Conservation (phyloP, 2,888 invertebrate species). For the Tridacna crocea region DNA sequence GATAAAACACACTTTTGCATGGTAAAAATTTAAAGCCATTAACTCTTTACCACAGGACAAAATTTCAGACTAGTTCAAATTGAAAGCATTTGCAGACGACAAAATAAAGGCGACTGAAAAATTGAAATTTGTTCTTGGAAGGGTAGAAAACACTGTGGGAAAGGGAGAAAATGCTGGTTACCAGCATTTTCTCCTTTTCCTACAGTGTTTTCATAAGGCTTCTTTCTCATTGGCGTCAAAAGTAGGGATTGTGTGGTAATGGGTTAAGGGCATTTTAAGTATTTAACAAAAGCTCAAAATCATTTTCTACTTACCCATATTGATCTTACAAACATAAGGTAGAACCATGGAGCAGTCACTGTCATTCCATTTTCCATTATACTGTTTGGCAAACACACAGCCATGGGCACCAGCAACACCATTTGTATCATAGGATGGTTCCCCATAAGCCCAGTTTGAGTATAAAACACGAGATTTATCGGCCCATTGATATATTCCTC, state of each 20-base stretch:
- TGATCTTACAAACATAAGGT: slow-evolving; percentile 65
- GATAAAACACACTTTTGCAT: too few relatives aligned
- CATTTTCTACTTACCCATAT: slow-evolving; percentile 44
- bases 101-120: too few relatives aligned
- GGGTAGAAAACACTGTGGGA: too few relatives aligned
- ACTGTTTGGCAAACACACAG: slow-evolving; percentile 48
- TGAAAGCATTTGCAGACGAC: too few relatives aligned
- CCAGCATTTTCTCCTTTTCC: too few relatives aligned
- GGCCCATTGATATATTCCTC: slow-evolving; percentile 65
- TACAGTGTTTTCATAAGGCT: neutral
- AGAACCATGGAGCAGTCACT: slow-evolving; percentile 47
- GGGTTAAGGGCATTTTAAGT: neutral
- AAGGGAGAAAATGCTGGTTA: too few relatives aligned
- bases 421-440: slow-evolving; percentile 55
- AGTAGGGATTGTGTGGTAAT: neutral
- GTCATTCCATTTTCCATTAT: slow-evolving; percentile 63
- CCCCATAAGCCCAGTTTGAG: slow-evolving; percentile 67
- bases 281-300: too few relatives aligned
- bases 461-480: slow-evolving; percentile 69
- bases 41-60: too few relatives aligned
- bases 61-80: too few relatives aligned
- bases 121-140: too few relatives aligned
- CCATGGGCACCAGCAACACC: slow-evolving; percentile 35
- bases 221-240: neutral
- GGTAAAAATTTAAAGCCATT: too few relatives aligned